Evolutionary conservation across 2,888 invertebrate genomes (phyloP).

Genomic region (Celastrina argiolus): DNA sequence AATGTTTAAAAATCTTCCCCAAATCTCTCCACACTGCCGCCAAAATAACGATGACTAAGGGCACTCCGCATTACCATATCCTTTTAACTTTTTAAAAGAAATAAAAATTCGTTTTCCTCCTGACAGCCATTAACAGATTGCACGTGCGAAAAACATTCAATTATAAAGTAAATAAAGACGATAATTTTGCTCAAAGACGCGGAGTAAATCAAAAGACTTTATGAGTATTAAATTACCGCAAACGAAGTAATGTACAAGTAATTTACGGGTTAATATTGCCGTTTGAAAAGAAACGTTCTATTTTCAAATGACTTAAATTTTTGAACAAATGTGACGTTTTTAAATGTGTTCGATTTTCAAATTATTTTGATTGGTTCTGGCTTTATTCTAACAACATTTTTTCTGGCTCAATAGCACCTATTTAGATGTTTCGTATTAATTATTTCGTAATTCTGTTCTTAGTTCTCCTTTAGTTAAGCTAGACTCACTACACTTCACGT

Average conservation of each 20-base stretch:
- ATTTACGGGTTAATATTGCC: not conserved
- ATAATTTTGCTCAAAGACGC: not conserved
- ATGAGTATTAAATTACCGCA: not conserved
- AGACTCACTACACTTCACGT: too few relatives aligned
- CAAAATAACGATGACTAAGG: conserved; percentile 30
- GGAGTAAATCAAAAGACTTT: conserved; percentile 11
- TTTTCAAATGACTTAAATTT: not conserved
- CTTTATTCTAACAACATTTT: too few relatives aligned
- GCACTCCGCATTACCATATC: conserved; percentile 24
- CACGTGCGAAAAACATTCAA: conserved; percentile 13
- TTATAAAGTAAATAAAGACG: conserved; percentile 14
- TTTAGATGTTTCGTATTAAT: too few relatives aligned
- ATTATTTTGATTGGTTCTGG: too few relatives aligned
- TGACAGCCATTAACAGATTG: conserved; percentile 14
- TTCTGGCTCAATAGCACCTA: too few relatives aligned
- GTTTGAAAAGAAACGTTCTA: not conserved
- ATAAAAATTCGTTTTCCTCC: conserved; percentile 21
- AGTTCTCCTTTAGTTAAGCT: too few relatives aligned
- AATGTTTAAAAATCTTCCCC: not conserved
- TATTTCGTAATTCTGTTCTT: too few relatives aligned
- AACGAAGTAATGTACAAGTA: not conserved
- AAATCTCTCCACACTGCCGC: conserved; percentile 13
- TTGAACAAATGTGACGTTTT: not conserved
- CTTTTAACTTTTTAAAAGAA: conserved; percentile 27
- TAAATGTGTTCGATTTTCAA: too few relatives aligned